Base-by-base conservation (phyloP, 53 echinoderm and acorn worm species). In the Pentamera pediparva region DNA sequence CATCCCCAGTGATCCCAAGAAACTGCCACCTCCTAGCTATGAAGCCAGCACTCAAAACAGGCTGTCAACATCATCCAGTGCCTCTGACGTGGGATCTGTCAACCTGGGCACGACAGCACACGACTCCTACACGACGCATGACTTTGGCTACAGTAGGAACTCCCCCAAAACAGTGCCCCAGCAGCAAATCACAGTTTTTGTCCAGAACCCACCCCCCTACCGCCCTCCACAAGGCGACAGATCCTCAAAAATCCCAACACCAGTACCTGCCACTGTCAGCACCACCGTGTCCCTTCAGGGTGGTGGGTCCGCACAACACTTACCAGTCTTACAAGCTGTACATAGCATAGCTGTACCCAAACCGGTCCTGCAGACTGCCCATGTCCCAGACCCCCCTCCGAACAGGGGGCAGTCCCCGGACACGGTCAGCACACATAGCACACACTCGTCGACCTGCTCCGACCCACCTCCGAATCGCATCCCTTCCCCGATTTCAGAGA, bases 311-410 rank as follows among this genome's bases (percentile, higher is more conserved):
- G 57, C 78, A 11, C 82, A 79, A 11, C 86, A 83, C 25, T 41
- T 65, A 65, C 82, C 86, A 22, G 76, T 87, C 18, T 67, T 89
- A 28, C 89, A 91, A 40, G 83, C 91, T 5, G 91, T 91, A 2
- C 63, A 78, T 18, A 98, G 98, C 54, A 88, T 79, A 18, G 75
- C 70, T 20, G 98, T 98, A 3, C 83, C 80, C 26, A 98, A 98
- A 63, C 98, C 98, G 21, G 81, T 98, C 10, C 78, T 98, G 24
- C 98, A 98, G 61, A 91, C 86, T 20, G 98, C 98, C 52, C 91
- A 98, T 83, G 98, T 86, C 2, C 98, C 98, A 27, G 86, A 98
- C 50, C 75, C 79, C 0, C 87, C 82, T 3, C 87, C 86, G 18
- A 54, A 74, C 2, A 88, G 98, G 36, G 90, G 98, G 2, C 78